Conservation (phyloP, 2,797 vertebrate genomes). For the Ctenopoma multispine region DNA sequence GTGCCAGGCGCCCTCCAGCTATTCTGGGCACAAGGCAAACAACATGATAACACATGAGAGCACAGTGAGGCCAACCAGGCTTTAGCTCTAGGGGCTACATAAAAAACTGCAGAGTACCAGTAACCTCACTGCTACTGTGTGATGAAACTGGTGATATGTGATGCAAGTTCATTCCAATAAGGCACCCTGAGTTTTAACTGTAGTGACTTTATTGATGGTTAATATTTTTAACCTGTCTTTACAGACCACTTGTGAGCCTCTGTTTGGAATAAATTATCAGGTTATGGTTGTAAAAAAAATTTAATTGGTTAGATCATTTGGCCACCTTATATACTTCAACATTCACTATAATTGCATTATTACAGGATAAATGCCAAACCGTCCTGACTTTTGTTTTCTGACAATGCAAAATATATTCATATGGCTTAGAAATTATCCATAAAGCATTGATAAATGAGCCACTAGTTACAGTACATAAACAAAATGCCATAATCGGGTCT, state of each 20-base stretch:
- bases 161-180: not conserved
- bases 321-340: too few species aligned
- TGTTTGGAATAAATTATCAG: too few species aligned
- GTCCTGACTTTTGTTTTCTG: not conserved
- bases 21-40: constrained; percentile 70
- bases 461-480: not conserved
- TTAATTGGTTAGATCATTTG: too few species aligned
- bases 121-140: too few species aligned
- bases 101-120: constrained; percentile 14
- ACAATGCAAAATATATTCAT: not conserved
- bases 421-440: not conserved
- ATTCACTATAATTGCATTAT: too few species aligned
- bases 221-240: too few species aligned
- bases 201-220: not conserved
- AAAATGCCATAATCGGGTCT: not conserved
- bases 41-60: constrained; percentile 60
- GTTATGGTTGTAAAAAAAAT: too few species aligned
- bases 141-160: not conserved
- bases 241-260: too few species aligned
- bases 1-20: constrained; percentile 60
- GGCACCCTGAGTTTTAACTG: not conserved
- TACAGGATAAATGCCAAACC: too few species aligned
- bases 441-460: not conserved
- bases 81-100: constrained; percentile 47
- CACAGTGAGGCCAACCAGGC: constrained; percentile 48